Percentiles rank a stretch among this genome's conserved stretches.
These are phyloP conservation scores for Echeneis naucrates DNA, from an alignment of 2,797 vertebrate species.

Conservation along the genomic window DNA sequence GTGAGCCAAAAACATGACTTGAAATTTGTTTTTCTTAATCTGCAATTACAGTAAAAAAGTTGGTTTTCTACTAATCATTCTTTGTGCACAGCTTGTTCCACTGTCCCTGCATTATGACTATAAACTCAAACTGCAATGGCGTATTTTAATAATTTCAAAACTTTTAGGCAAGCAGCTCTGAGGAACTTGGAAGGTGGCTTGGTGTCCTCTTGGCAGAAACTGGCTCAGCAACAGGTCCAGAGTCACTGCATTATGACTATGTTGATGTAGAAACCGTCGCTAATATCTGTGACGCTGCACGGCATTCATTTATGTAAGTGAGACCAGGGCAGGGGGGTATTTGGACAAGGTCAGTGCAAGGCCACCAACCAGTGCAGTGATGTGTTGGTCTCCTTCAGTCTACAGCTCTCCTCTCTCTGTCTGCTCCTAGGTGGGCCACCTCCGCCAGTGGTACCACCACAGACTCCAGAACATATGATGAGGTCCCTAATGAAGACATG, in stretches of 20 bases:
- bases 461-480: slow-evolving; percentile 92
- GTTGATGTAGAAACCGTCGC: slow-evolving; percentile 96
- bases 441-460: slow-evolving; percentile 85
- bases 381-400: slow-evolving; percentile 22
- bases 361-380: slow-evolving; percentile 6
- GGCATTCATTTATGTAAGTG: slow-evolving; percentile 97
- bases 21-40: neutral
- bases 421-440: slow-evolving; percentile 86
- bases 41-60: neutral
- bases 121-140: neutral
- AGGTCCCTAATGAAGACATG: slow-evolving; percentile 92
- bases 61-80: neutral
- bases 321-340: too few species aligned
- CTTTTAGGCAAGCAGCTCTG: slow-evolving; percentile 90
- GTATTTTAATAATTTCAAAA: neutral
- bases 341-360: slow-evolving; percentile 34
- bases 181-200: slow-evolving; percentile 96
- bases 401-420: slow-evolving; percentile 11
- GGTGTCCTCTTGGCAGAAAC: slow-evolving; percentile 94
- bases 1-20: neutral
- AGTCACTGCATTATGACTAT: slow-evolving; percentile 96
- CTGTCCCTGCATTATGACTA: neutral
- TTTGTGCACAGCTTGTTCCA: neutral
- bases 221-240: slow-evolving; percentile 88
- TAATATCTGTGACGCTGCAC: slow-evolving; percentile 93